These are phyloP conservation scores for Chironomus riparius DNA, from an alignment of 2,888 invertebrate species.

Conservation along the genomic window DNA sequence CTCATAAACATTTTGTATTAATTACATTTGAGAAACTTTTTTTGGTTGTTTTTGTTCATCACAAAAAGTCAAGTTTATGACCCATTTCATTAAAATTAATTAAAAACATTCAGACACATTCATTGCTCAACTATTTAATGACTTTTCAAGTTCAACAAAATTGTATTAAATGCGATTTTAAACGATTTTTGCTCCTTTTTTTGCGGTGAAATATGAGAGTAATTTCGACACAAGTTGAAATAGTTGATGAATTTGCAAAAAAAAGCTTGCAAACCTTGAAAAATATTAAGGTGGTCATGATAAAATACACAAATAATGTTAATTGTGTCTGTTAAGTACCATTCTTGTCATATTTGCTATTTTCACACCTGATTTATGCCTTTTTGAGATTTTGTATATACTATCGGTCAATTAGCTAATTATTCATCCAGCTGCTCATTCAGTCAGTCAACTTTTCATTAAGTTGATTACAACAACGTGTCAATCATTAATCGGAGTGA, in stretches of 20 bases:
- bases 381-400: too few relatives aligned
- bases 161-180: background rate
- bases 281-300: too few relatives aligned
- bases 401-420: too few relatives aligned
- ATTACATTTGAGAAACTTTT: background rate
- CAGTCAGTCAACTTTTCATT: too few relatives aligned
- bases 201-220: background rate
- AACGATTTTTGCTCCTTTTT: background rate
- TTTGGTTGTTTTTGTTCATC: background rate
- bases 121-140: background rate
- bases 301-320: too few relatives aligned
- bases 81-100: constrained; percentile 17
- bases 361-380: too few relatives aligned
- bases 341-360: too few relatives aligned
- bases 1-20: background rate
- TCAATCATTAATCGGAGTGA: too few relatives aligned
- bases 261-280: background rate
- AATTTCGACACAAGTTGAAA: background rate
- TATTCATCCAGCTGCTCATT: too few relatives aligned
- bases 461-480: too few relatives aligned
- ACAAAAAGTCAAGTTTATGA: constrained; percentile 11
- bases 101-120: background rate
- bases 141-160: constrained; percentile 10
- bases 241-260: too few relatives aligned
- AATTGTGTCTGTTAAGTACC: too few relatives aligned